Conservation (phyloP, 1,140 invertebrate species). For the Saccostrea cuccullata region DNA sequence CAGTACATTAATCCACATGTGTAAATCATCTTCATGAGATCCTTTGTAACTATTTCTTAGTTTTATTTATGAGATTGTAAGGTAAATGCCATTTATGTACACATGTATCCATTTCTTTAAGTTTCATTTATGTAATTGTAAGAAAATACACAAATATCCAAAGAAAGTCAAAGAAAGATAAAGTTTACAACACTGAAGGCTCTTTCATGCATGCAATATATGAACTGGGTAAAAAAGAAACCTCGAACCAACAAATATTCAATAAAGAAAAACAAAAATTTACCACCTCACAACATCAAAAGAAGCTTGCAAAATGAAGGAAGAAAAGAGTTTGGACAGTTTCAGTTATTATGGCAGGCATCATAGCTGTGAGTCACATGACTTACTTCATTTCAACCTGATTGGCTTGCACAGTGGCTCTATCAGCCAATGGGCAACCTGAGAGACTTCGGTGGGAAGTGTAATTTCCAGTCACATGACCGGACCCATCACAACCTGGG, state of each 20-base stretch:
- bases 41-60: too few relatives aligned
- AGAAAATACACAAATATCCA: too few relatives aligned
- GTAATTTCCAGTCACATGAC: slow-evolving; percentile 85
- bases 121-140: too few relatives aligned
- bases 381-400: slow-evolving; percentile 84
- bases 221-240: neutral
- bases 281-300: slow-evolving; percentile 9
- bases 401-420: slow-evolving; percentile 75
- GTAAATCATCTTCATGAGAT: neutral
- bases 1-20: neutral
- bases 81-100: neutral
- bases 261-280: neutral
- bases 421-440: slow-evolving; percentile 87
- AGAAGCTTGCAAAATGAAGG: slow-evolving; percentile 17
- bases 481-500: slow-evolving; percentile 79
- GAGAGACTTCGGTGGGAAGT: slow-evolving; percentile 88
- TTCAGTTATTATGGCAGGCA: neutral
- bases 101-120: neutral
- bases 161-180: neutral
- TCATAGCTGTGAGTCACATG: slow-evolving; percentile 23
- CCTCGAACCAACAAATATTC: neutral
- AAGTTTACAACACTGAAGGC: slow-evolving; percentile 1
- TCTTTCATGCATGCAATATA: slow-evolving; percentile 1
- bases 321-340: slow-evolving; percentile 13
- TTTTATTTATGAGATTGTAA: too few relatives aligned